Evolutionary conservation across 2,797 vertebrate species (phyloP).

Genomic region (Sebastes flavidus): DNA sequence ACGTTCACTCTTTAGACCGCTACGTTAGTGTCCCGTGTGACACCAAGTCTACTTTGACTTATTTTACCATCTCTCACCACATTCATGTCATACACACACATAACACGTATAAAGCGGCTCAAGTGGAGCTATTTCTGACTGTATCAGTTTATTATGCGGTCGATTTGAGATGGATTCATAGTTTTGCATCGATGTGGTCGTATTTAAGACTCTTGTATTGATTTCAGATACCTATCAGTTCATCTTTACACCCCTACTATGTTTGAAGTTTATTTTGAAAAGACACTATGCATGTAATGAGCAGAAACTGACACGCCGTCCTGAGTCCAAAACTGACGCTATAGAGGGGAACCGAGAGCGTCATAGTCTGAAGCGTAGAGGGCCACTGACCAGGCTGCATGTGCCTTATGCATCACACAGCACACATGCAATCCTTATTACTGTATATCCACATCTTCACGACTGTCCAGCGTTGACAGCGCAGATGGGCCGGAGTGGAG

Average conservation of each 20-base stretch:
- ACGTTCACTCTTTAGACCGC: background rate
- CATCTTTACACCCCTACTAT: background rate
- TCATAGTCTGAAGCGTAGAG: background rate
- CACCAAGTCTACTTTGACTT: background rate
- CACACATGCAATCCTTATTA: background rate
- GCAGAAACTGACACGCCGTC: background rate
- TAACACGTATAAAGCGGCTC: no score
- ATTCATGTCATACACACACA: no score
- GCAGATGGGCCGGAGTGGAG: slow-evolving; percentile 21
- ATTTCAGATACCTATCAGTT: no score
- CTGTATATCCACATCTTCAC: background rate
- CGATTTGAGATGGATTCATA: no score
- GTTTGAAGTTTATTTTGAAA: background rate
- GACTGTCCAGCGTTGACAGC: slow-evolving; percentile 1
- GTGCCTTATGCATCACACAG: background rate
- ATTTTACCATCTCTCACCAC: background rate
- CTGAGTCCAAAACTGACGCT: background rate
- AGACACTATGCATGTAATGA: background rate
- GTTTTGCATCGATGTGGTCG: no score
- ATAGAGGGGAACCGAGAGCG: background rate
- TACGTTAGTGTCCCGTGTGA: background rate
- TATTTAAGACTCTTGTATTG: no score
- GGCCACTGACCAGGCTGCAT: background rate
- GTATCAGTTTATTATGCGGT: no score
- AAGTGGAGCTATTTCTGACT: no score